These are phyloP conservation scores for Pogonognathellus flavescens DNA, from an alignment of 1,140 invertebrate genomes.

Conservation along the genomic window DNA sequence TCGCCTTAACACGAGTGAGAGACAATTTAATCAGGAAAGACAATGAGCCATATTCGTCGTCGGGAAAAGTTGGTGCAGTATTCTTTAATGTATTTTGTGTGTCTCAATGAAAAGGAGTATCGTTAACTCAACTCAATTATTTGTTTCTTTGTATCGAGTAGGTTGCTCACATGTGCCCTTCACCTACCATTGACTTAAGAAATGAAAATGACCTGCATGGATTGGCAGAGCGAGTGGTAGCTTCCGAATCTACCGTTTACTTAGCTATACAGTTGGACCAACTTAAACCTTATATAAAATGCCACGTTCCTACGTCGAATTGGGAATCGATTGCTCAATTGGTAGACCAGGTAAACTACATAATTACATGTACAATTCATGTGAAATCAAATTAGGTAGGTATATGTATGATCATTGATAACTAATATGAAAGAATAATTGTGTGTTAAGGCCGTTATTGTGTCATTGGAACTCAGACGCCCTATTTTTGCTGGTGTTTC, in stretches of 20 bases:
- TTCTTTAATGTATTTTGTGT: neutral
- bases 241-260: conserved; percentile 85
- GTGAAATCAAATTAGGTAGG: conserved; percentile 52
- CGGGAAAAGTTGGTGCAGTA: conserved; percentile 54
- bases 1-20: conserved; percentile 82
- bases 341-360: conserved; percentile 61
- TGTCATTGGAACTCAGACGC: conserved; percentile 74
- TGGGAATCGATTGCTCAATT: conserved; percentile 65
- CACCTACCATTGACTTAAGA: conserved; percentile 72
- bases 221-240: conserved; percentile 87
- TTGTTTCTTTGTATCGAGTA: conserved; percentile 67
- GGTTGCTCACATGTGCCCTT: conserved; percentile 77
- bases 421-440: neutral
- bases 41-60: conserved; percentile 57
- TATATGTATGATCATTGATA: neutral
- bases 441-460: conserved; percentile 71
- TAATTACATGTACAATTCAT: neutral
- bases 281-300: conserved; percentile 72
- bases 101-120: neutral
- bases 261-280: conserved; percentile 74
- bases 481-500: conserved; percentile 78
- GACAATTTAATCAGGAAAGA: conserved; percentile 76
- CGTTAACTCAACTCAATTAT: neutral
- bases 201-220: conserved; percentile 81
- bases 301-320: conserved; percentile 65